Evolutionary conservation across 2,888 invertebrate genomes (phyloP).

Genomic region (Sthenelais limicola): DNA sequence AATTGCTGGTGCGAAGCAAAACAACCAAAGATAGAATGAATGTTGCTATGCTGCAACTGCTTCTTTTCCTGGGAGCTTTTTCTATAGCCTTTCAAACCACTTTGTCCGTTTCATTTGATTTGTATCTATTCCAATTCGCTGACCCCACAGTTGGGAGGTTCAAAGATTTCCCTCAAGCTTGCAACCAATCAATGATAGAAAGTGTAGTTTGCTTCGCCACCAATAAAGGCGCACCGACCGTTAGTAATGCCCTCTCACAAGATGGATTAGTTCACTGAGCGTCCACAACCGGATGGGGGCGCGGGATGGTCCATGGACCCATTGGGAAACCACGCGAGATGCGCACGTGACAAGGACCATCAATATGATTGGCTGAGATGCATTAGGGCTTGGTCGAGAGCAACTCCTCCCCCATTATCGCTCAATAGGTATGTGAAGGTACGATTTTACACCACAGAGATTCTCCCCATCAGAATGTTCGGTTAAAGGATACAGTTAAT

Average conservation of each 20-base stretch:
- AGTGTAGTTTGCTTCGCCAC: not conserved
- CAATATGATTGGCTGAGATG: slow-evolving; percentile 30
- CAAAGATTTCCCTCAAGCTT: slow-evolving; percentile 9
- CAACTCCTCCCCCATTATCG: not conserved
- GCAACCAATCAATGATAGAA: not conserved
- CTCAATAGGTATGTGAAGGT: too few species aligned
- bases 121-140: slow-evolving; percentile 30
- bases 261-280: not conserved
- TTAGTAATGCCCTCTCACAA: not conserved
- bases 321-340: not conserved
- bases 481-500: too few species aligned
- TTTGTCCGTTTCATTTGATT: not conserved
- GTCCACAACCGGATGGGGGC: not conserved
- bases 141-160: not conserved
- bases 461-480: too few species aligned
- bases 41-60: too few species aligned
- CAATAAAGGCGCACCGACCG: not conserved
- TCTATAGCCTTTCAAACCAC: too few species aligned
- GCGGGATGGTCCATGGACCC: not conserved
- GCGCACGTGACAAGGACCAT: slow-evolving; percentile 20
- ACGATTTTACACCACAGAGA: too few species aligned
- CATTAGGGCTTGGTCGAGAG: not conserved
- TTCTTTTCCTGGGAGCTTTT: too few species aligned
- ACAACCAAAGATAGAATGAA: too few species aligned
- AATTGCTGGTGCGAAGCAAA: too few species aligned